Conservation (phyloP, 2,888 invertebrate species). For the Dicyrtoma fusca region DNA sequence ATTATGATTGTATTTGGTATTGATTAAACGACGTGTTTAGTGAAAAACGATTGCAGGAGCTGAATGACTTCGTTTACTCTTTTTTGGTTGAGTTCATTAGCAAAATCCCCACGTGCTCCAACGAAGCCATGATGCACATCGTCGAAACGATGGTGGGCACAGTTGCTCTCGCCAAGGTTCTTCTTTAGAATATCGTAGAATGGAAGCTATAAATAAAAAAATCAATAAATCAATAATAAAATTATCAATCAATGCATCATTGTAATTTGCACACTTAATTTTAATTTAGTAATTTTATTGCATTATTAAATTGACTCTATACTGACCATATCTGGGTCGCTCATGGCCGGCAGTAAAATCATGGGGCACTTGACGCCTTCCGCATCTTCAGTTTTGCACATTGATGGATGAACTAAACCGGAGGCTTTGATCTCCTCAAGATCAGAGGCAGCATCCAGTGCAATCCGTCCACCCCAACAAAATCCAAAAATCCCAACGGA, state of each 20-base stretch:
- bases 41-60: constrained; percentile 39
- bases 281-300: background rate
- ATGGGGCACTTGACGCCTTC: constrained; percentile 43
- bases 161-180: constrained; percentile 44
- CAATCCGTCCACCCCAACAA: constrained; percentile 43
- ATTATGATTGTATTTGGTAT: no score
- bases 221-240: background rate
- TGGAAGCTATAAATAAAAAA: constrained; percentile 36
- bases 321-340: constrained; percentile 50
- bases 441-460: constrained; percentile 29
- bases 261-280: background rate
- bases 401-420: constrained; percentile 48
- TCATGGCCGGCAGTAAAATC: constrained; percentile 46
- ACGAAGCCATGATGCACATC: constrained; percentile 43
- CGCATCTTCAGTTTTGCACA: constrained; percentile 40
- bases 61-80: constrained; percentile 46
- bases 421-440: constrained; percentile 42
- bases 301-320: background rate
- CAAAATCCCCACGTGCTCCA: constrained; percentile 49
- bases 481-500: constrained; percentile 41
- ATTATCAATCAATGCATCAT: background rate
- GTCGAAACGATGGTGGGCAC: constrained; percentile 46
- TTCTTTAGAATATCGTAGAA: constrained; percentile 46
- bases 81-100: constrained; percentile 31
- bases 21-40: constrained; percentile 34